These are phyloP conservation scores for Andinoacara biseriatus DNA, from an alignment of 2,113 vertebrate genomes.

Conservation along the genomic window DNA sequence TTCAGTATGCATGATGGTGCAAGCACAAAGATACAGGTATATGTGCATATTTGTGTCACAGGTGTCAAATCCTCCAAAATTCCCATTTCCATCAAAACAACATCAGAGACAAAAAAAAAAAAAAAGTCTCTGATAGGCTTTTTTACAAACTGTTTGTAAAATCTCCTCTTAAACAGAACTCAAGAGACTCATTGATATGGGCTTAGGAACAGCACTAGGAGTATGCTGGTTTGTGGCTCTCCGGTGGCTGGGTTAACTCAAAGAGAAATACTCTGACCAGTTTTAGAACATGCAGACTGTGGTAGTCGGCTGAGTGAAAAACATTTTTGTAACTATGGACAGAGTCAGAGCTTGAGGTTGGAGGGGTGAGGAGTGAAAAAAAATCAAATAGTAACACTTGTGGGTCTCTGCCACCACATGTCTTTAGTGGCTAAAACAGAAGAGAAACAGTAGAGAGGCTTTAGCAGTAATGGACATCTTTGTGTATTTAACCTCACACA, in stretches of 20 bases:
- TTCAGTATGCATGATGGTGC: not conserved
- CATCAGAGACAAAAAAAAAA: constrained; percentile 44
- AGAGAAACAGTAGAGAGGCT: not conserved
- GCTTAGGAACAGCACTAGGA: too few species aligned
- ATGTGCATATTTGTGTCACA: constrained; percentile 23
- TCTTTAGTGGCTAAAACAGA: not conserved
- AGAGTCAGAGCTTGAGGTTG: constrained; percentile 38
- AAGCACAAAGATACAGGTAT: not conserved
- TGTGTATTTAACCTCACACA: not conserved
- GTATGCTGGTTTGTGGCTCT: too few species aligned
- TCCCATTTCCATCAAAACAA: constrained; percentile 27
- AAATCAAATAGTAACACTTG: too few species aligned
- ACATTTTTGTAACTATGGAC: constrained; percentile 25
- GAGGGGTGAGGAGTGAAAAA: constrained; percentile 42
- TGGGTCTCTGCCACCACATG: constrained; percentile 8
- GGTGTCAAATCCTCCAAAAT: constrained; percentile 25
- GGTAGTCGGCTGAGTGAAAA: not conserved
- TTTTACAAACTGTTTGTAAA: not conserved
- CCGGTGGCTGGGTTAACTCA: not conserved
- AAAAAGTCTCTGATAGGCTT: not conserved
- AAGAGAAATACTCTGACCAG: not conserved
- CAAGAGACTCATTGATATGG: not conserved
- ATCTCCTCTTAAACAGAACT: constrained; percentile 1
- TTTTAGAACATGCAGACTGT: not conserved
- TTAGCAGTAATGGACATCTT: not conserved